Evolutionary conservation across 2,113 vertebrate genomes (phyloP), one percentile per base, ranked within the genome.

Genomic region (Anarhynchus alexandrinus): DNA sequence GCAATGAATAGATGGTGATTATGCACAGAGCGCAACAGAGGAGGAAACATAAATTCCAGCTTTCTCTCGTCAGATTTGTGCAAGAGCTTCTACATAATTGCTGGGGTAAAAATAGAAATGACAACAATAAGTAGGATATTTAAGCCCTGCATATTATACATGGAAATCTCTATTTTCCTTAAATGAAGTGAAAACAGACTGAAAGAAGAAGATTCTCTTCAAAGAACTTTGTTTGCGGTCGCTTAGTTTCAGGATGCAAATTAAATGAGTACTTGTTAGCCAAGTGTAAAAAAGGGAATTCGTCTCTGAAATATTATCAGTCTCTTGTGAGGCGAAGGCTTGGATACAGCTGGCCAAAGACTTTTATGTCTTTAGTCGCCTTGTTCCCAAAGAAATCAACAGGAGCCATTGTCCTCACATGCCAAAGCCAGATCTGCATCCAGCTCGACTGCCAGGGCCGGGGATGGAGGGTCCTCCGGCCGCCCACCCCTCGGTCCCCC

Each of bases 41-140:
- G 74, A 82, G 51, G 81, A 92, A 96, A 92, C 70, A 87, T 57
- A 76, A 78, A 95, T 88, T 86, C 61, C 90, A 93, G 61, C 5
- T 2, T 51, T 86, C 82, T 49, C 81, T 90, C 45, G 8, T 72
- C 85, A 90, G 40, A 92, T 90, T 64, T 40, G 34, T 94, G 85
- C 76, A 93, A 88, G 59, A 91, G 72, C 58, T 91, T 93, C 85
- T 57, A 62, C 38, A 83, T 57, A 92, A 89, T 18, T 93, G 47
- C 71, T 17, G 14, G 15, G 84, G 52, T 9, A 27, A 64, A 91
- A 93, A 82, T 10, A 95, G 76, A 74, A 74, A 79, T 58, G 34
- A 59, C 64, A 88, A 72, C 82, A 80, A 29, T 71, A 96, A 94
- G 55, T 47, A 88, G 73, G 73, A 57, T 73, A 94, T 90, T 96